Evolutionary conservation across 23 tunicate species (phyloP).

Genomic region (Corella eumyota): DNA sequence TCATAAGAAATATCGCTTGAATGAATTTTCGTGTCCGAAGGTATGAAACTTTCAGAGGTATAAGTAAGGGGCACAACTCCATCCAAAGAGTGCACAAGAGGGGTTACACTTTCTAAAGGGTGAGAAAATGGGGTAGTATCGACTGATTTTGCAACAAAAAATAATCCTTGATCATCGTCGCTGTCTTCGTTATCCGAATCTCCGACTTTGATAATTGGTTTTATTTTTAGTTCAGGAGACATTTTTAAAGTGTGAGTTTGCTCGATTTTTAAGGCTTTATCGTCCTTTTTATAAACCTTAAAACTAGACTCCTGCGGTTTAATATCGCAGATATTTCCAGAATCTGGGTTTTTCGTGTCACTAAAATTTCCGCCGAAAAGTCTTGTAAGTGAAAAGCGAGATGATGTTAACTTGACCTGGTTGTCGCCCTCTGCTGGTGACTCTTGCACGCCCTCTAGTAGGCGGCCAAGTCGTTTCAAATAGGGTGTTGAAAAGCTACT

Average conservation of each 20-base stretch:
- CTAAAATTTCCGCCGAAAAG: slow-evolving; percentile 15
- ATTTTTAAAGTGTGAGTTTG: too few relatives aligned
- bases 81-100: too few relatives aligned
- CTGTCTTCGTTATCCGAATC: slow-evolving; percentile 10
- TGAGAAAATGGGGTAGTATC: neutral
- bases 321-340: neutral
- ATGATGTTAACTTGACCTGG: slow-evolving; percentile 12
- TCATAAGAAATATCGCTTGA: too few relatives aligned
- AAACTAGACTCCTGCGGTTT: neutral
- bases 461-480: slow-evolving; percentile 4
- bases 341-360: neutral
- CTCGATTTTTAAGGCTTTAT: too few relatives aligned
- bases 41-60: too few relatives aligned
- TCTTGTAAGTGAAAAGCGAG: slow-evolving; percentile 15
- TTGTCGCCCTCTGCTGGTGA: slow-evolving; percentile 20
- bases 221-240: too few relatives aligned
- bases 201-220: too few relatives aligned
- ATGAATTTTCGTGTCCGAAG: too few relatives aligned
- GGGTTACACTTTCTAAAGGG: too few relatives aligned
- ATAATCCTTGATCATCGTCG: slow-evolving; percentile 23
- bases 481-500: slow-evolving; percentile 17
- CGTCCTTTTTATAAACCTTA: too few relatives aligned
- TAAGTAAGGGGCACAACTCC: too few relatives aligned
- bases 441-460: slow-evolving; percentile 13
- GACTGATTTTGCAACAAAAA: neutral